Evolutionary conservation across 2,797 vertebrate genomes (phyloP).

Genomic region (Ataeniobius toweri): DNA sequence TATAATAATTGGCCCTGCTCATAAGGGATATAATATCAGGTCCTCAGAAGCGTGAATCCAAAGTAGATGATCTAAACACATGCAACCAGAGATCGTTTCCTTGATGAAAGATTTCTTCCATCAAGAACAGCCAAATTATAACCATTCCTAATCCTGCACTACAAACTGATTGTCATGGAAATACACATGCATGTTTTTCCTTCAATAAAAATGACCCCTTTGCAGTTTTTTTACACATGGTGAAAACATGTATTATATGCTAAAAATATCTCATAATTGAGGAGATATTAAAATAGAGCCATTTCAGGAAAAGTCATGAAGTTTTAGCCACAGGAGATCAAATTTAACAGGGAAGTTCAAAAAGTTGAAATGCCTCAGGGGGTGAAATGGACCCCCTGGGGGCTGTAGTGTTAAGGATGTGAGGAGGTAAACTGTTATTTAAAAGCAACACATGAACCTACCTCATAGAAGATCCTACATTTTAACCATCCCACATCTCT

Average conservation of each 20-base stretch:
- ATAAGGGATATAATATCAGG: background rate
- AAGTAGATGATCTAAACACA: background rate
- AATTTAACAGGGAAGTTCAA: background rate
- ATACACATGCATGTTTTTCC: background rate
- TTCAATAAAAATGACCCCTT: background rate
- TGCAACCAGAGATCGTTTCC: background rate
- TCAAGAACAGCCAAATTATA: background rate
- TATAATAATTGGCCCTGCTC: background rate
- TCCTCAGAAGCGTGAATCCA: background rate
- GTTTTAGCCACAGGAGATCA: background rate
- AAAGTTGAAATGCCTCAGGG: background rate
- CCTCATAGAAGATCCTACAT: slow-evolving; percentile 19
- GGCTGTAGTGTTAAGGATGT: background rate
- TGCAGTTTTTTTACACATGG: background rate
- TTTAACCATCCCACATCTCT: background rate
- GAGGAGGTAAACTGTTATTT: background rate
- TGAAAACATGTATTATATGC: background rate
- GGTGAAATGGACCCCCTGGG: background rate
- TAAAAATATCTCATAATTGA: background rate
- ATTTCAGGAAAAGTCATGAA: background rate
- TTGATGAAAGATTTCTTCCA: background rate
- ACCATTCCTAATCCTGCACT: background rate
- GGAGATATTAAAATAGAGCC: background rate
- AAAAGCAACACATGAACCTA: slow-evolving; percentile 26
- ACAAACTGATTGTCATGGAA: background rate